phyloP scores from a whole-genome alignment of 2,113 vertebrate genomes.

The Tachysurus vachellii region DNA sequence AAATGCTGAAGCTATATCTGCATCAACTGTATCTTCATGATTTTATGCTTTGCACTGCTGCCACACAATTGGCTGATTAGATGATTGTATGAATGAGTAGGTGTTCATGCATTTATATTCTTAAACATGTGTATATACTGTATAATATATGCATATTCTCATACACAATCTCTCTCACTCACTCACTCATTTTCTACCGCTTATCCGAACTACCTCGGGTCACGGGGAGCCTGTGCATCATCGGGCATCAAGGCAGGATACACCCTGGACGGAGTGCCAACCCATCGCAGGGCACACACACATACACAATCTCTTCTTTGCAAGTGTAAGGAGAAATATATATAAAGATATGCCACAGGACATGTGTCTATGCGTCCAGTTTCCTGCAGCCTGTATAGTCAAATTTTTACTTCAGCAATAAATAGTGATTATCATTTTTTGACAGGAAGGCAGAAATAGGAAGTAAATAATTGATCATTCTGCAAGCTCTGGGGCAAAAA shows the following conservation, averaged over 20 bases:
- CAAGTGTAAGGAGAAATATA: neutral
- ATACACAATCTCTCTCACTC: constrained; percentile 1
- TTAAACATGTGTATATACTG: neutral
- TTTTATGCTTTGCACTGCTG: neutral
- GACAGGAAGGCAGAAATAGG: constrained; percentile 49
- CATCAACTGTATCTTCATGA: neutral
- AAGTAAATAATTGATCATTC: constrained; percentile 56
- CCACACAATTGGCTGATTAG: neutral
- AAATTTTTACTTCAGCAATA: constrained; percentile 34
- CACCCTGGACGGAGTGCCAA: too few species aligned
- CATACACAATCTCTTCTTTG: neutral
- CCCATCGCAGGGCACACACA: too few species aligned
- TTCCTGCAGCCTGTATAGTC: constrained; percentile 36
- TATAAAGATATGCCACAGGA: neutral
- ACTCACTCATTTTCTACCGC: too few species aligned
- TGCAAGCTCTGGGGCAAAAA: constrained; percentile 43
- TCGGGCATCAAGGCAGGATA: too few species aligned
- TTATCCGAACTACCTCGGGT: too few species aligned
- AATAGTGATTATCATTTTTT: constrained; percentile 48
- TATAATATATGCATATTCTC: neutral
- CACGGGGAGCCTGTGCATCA: too few species aligned
- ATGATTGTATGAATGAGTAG: neutral
- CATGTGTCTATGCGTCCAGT: constrained; percentile 26
- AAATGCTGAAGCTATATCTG: neutral
- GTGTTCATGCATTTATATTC: neutral